Percentiles rank a stretch among this genome's conserved stretches.
These are phyloP conservation scores for Macroglossus sobrinus DNA, from an alignment of 2,113 vertebrate species.

Conservation along the genomic window DNA sequence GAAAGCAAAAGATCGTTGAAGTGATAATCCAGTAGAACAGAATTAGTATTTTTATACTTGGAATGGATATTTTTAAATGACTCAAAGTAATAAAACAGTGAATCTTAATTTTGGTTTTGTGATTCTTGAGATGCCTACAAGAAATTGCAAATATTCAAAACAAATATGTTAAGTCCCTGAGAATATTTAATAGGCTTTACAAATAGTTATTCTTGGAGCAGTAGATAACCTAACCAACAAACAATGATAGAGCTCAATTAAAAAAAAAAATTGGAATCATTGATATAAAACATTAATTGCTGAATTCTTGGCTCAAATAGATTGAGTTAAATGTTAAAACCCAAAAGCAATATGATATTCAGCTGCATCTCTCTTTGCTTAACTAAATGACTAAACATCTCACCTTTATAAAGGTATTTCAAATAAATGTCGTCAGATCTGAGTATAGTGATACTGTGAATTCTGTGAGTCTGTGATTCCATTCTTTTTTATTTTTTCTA, in stretches of 20 bases:
- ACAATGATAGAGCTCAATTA: neutral
- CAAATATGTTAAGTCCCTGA: neutral
- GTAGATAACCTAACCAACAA: neutral
- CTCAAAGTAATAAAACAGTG: neutral
- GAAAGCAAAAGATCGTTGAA: neutral
- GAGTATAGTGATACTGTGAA: neutral
- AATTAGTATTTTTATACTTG: conserved; percentile 1
- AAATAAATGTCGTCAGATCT: neutral
- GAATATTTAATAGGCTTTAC: conserved; percentile 4
- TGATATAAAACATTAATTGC: neutral
- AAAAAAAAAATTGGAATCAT: neutral
- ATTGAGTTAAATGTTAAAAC: neutral
- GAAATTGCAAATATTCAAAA: conserved; percentile 20
- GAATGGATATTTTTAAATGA: conserved; percentile 9
- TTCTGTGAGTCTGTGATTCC: neutral
- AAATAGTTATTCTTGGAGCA: neutral
- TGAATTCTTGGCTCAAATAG: neutral
- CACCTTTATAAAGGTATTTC: neutral
- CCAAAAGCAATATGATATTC: neutral
- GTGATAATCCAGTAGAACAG: neutral
- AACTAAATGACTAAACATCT: neutral
- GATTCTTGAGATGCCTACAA: neutral
- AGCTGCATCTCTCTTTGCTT: neutral
- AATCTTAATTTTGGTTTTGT: conserved; percentile 25
- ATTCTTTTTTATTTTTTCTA: neutral